Evolutionary conservation across 2,888 invertebrate species (phyloP).

Genomic region (Melanophora roralis): DNA sequence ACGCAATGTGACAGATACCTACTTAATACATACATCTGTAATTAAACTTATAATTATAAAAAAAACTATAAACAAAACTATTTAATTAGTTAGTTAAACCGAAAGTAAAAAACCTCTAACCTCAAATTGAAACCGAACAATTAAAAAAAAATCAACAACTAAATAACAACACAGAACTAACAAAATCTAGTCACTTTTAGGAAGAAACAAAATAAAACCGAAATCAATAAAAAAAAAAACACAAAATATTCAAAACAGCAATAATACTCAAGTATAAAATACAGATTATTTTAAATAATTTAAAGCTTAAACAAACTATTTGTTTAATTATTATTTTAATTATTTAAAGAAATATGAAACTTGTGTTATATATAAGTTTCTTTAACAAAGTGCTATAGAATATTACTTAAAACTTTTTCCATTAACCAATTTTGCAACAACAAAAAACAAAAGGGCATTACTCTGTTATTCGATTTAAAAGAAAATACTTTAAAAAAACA

Average conservation of each 20-base stretch:
- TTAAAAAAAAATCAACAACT: constrained; percentile 32
- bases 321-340: constrained; percentile 39
- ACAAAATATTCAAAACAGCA: constrained; percentile 58
- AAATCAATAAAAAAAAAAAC: constrained; percentile 51
- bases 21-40: not conserved
- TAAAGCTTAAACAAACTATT: constrained; percentile 59
- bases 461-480: no score
- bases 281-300: constrained; percentile 68
- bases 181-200: constrained; percentile 75
- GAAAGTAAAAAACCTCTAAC: constrained; percentile 50
- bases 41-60: constrained; percentile 12
- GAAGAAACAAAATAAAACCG: constrained; percentile 64
- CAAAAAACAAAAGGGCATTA: no score
- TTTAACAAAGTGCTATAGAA: constrained; percentile 9
- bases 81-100: not conserved
- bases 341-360: constrained; percentile 26
- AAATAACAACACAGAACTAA: constrained; percentile 61
- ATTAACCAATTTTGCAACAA: no score
- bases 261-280: constrained; percentile 76
- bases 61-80: constrained; percentile 13
- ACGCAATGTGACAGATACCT: constrained; percentile 41
- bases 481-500: no score
- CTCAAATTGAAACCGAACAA: constrained; percentile 60
- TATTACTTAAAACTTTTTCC: no score
- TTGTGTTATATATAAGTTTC: constrained; percentile 66